Base-by-base conservation (phyloP, 1,140 invertebrate species). In the Brachionus calyciflorus region DNA sequence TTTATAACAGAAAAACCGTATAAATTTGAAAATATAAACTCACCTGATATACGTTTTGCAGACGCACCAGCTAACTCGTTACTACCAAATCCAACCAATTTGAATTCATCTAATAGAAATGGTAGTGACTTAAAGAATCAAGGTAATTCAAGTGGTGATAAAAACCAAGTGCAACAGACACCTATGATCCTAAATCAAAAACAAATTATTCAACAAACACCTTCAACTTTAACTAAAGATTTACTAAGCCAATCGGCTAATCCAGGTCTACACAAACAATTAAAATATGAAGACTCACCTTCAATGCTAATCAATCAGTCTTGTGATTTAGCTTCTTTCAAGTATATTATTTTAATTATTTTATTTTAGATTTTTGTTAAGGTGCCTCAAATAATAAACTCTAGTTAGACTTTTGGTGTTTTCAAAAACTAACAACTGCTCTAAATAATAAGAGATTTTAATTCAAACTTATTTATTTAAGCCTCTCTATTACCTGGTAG, bases 31-130 rank as follows among this genome's bases (percentile, higher is more conserved):
- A 65, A 65, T 65, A 44, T 65, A 19, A 44, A 44, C 19, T 65
- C 60, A 44, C 60, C 60, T 46, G 60, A 65, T 44, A 65, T 65
- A 44, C 60, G 60, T 65, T 65, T 65, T 65, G 41, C 60, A 65
- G 60, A 65, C 12, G 21, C 60, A 44, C 21, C 37, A 1, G 10
- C 60, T 21, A 60, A 60, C 37, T 10, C 12, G 19, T 21, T 65
- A 65, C 10, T 65, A n/a, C 60, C 60, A 37, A 46, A 24, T 44
- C 14, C 4, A 6, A 44, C 60, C 10, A 41, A 44, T 65, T 41
- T 44, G 21, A 44, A 65, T 19, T 28, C 40, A 17, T 60, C 55
- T 37, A 60, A 9, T 37, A 3, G 55, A 33, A 37, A 28, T 7
- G 33, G 0, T 4, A 17, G 3, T 37, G 55, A 60, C 2, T 3